phyloP scores from a whole-genome alignment of 2,113 vertebrate genomes.

The cattle (Bos taurus) region DNA sequence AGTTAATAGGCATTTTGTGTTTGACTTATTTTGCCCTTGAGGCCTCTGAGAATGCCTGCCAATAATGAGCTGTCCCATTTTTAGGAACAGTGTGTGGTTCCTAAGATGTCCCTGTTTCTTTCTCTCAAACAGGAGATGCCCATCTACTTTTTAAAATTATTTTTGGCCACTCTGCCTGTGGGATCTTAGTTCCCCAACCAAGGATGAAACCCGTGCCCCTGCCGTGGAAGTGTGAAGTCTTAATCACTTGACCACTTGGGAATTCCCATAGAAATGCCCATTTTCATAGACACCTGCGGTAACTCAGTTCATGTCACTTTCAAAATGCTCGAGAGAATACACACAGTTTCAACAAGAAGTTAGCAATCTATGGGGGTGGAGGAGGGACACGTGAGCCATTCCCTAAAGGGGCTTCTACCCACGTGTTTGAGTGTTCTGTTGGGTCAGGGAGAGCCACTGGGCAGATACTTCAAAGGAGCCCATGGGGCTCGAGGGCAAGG shows the following conservation, averaged over 20 bases:
- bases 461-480: neutral
- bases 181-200: neutral
- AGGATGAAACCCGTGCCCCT: neutral
- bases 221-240: neutral
- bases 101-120: neutral
- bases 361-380: rapidly evolving
- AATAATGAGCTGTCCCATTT: conserved; percentile 36
- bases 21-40: conserved; percentile 51
- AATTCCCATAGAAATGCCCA: neutral
- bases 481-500: neutral
- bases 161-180: neutral
- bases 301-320: neutral
- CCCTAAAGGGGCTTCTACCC: neutral
- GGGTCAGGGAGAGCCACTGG: neutral
- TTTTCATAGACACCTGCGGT: neutral
- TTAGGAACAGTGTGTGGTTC: neutral
- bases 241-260: neutral
- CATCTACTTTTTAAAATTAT: neutral
- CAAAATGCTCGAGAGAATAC: too few relatives aligned
- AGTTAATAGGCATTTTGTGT: conserved; percentile 52
- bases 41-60: neutral
- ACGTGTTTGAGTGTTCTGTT: neutral
- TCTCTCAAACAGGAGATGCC: neutral
- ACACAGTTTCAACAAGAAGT: neutral
- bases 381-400: neutral